Evolutionary conservation across 2,113 vertebrate genomes (phyloP).

Genomic region (human): GRCh38 chr2:35206501-35207000

Average conservation of each 20-base stretch:
- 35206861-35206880: not conserved
- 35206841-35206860: not conserved
- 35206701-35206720: not conserved
- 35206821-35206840: not conserved
- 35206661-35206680: not conserved
- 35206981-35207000: not conserved
- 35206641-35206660: not conserved
- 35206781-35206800: not conserved
- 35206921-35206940: not conserved
- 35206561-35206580: not conserved
- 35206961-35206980: not conserved
- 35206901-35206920: not conserved
- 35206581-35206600: not conserved
- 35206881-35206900: not conserved
- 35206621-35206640: not conserved
- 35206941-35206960: not conserved
- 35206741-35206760: not conserved
- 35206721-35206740: not conserved
- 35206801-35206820: not conserved
- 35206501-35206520: not conserved
- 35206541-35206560: not conserved
- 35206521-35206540: not conserved
- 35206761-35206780: too few species aligned
- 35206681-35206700: not conserved
- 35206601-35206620: not conserved